Conservation (phyloP, 2,113 vertebrate genomes). For the Rhabdomys dilectus region DNA sequence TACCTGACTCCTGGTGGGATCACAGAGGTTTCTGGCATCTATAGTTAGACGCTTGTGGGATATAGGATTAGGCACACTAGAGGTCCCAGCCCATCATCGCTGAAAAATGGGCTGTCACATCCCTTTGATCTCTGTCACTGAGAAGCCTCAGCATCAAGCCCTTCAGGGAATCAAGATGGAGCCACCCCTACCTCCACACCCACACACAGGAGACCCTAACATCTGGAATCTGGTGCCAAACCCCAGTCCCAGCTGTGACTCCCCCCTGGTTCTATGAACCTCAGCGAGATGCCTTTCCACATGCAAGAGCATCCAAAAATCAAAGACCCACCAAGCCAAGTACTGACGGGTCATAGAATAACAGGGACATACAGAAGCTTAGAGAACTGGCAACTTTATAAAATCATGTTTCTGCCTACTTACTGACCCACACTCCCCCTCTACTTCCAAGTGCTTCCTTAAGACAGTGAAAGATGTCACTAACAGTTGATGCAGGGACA, state of each 20-base stretch:
- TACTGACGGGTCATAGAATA: accelerated
- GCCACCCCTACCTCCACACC: not conserved
- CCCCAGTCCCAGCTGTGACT: not conserved
- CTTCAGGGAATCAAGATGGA: not conserved
- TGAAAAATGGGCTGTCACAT: too few species aligned
- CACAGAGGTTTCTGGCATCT: not conserved
- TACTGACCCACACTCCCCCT: not conserved
- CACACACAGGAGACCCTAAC: not conserved
- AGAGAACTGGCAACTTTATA: not conserved
- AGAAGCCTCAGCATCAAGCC: not conserved
- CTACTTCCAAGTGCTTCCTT: not conserved
- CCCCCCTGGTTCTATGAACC: not conserved
- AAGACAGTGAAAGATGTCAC: too few species aligned
- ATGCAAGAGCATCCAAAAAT: not conserved
- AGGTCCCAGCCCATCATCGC: not conserved
- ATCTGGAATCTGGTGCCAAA: not conserved
- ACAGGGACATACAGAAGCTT: not conserved
- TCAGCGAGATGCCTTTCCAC: not conserved
- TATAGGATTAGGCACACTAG: not conserved
- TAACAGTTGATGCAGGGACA: not conserved
- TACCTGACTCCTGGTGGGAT: accelerated
- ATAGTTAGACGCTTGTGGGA: not conserved
- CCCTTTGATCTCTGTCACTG: accelerated
- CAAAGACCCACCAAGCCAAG: not conserved
- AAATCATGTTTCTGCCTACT: too few species aligned